phyloP scores from a whole-genome alignment of 2,888 invertebrate genomes.

The Sinhomidia bicolor region DNA sequence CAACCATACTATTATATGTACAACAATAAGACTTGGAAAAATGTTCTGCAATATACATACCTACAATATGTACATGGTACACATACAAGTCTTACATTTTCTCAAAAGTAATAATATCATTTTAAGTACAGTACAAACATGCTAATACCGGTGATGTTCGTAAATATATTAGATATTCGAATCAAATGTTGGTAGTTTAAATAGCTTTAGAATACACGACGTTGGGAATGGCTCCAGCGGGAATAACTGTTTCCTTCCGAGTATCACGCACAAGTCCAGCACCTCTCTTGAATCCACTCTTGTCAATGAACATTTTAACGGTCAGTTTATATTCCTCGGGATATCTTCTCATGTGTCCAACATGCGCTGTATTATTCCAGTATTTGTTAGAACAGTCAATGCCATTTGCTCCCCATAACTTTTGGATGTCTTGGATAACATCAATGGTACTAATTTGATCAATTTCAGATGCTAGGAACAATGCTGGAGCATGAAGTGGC shows the following conservation, averaged over 20 bases:
- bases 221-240: constrained; percentile 67
- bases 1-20: too few relatives aligned
- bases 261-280: constrained; percentile 79
- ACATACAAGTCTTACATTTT: too few relatives aligned
- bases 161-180: neutral
- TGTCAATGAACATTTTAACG: constrained; percentile 85
- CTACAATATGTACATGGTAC: too few relatives aligned
- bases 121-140: neutral
- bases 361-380: constrained; percentile 89
- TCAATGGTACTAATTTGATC: constrained; percentile 77
- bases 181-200: constrained; percentile 22
- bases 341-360: constrained; percentile 86
- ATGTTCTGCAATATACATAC: too few relatives aligned
- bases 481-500: constrained; percentile 88
- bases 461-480: constrained; percentile 85
- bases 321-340: constrained; percentile 86
- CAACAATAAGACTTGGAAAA: too few relatives aligned
- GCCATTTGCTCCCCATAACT: constrained; percentile 67
- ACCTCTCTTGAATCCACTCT: constrained; percentile 83
- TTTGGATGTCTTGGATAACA: constrained; percentile 72
- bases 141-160: too few relatives aligned
- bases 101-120: neutral
- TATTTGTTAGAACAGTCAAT: constrained; percentile 60
- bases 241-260: constrained; percentile 56
- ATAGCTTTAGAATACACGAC: constrained; percentile 69